phyloP scores from a whole-genome alignment of 2,797 vertebrate genomes.

The Tragopan temminckii region DNA sequence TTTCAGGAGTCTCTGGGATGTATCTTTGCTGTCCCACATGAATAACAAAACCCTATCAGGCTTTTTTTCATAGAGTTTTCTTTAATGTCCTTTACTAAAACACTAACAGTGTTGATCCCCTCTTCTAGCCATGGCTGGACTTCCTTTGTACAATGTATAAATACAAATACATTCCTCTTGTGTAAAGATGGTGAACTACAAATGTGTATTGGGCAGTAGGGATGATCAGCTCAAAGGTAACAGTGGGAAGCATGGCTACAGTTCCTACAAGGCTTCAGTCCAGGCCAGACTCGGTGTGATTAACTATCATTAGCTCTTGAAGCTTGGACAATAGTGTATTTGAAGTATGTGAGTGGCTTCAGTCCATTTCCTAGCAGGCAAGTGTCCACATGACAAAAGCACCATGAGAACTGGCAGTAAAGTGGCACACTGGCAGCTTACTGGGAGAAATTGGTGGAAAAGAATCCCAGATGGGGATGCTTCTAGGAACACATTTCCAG shows the following conservation, averaged over 20 bases:
- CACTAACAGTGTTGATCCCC: background rate
- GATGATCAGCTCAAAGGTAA: background rate
- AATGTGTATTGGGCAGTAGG: background rate
- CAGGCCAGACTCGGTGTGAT: background rate
- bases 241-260: accelerated
- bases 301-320: constrained; percentile 24
- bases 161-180: background rate
- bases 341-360: constrained; percentile 16
- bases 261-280: background rate
- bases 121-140: background rate
- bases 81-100: background rate
- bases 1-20: background rate
- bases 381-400: constrained; percentile 34
- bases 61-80: background rate
- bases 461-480: background rate
- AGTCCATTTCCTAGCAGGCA: constrained; percentile 43
- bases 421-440: constrained; percentile 15
- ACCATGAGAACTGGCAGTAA: background rate
- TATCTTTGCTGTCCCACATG: background rate
- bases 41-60: background rate
- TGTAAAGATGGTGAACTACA: background rate
- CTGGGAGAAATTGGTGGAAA: background rate
- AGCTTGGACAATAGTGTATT: constrained; percentile 6
- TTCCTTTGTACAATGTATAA: background rate
- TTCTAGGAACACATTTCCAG: background rate